phyloP scores from a whole-genome alignment of 2,113 vertebrate species.

The Sinocyclocheilus anophthalmus region DNA sequence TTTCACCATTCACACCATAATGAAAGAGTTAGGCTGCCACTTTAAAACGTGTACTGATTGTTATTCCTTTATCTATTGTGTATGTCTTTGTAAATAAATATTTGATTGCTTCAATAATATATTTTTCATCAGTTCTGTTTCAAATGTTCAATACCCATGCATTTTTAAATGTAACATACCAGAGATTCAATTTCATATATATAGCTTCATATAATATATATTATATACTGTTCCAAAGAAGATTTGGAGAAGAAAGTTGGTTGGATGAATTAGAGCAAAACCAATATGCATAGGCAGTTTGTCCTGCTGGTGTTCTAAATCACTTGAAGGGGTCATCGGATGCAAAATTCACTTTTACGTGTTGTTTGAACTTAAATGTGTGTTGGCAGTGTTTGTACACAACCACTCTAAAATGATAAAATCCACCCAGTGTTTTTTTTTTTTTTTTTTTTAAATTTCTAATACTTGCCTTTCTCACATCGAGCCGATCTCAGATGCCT shows the following conservation, averaged over 20 bases:
- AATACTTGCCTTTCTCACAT: too few species aligned
- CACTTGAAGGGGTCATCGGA: background rate
- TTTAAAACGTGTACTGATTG: background rate
- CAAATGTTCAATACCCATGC: too few species aligned
- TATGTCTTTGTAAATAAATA: slow-evolving; percentile 16
- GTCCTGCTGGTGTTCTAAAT: background rate
- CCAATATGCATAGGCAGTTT: background rate
- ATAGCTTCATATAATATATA: too few species aligned
- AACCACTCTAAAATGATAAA: too few species aligned
- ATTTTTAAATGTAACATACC: too few species aligned
- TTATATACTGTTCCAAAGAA: background rate
- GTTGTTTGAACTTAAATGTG: too few species aligned
- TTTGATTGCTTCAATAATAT: background rate
- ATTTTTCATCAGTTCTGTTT: background rate
- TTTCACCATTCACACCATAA: slow-evolving; percentile 8
- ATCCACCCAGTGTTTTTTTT: too few species aligned
- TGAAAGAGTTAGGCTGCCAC: background rate
- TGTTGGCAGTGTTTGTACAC: too few species aligned
- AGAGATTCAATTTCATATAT: too few species aligned
- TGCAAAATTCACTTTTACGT: too few species aligned
- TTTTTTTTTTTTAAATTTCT: too few species aligned
- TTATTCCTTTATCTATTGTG: slow-evolving; percentile 7
- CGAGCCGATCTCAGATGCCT: too few species aligned
- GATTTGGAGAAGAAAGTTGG: background rate
- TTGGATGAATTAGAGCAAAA: background rate